A percentile compares a stretch with the other conserved stretches of the same genome.
Conservation (phyloP, 2,888 invertebrate species). For the Cryptus armator region DNA sequence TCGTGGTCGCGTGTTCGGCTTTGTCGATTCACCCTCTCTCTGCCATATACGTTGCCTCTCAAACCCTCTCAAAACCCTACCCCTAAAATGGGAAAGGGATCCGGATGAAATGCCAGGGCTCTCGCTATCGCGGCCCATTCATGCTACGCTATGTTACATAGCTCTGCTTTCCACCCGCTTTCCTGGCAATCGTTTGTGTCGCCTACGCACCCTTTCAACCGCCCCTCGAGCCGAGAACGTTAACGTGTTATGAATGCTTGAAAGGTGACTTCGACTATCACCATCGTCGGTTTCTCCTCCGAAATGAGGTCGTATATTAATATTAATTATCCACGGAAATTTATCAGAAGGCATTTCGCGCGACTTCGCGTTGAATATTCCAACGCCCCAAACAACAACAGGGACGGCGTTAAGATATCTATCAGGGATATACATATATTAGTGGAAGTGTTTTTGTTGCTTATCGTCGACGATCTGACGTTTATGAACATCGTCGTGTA, state of each 20-base stretch:
- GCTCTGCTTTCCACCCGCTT: constrained; percentile 30
- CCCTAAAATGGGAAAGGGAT: constrained; percentile 12
- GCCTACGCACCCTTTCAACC: constrained; percentile 31
- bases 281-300: background rate
- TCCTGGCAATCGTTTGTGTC: constrained; percentile 55
- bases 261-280: background rate
- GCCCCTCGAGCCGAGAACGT: background rate
- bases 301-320: background rate
- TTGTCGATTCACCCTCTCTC: constrained; percentile 24
- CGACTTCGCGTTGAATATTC: background rate
- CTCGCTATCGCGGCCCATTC: constrained; percentile 45
- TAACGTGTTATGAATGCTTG: constrained; percentile 7
- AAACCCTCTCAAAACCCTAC: constrained; percentile 1
- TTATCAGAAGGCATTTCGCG: background rate
- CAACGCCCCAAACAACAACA: background rate
- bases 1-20: constrained; percentile 30
- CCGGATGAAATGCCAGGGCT: constrained; percentile 40
- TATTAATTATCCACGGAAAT: constrained; percentile 9
- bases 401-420: background rate
- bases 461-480: background rate
- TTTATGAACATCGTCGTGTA: background rate
- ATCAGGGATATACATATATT: background rate
- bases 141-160: constrained; percentile 27
- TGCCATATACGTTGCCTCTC: constrained; percentile 2
- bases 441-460: too few relatives aligned